Conservation (phyloP, 2,888 invertebrate genomes). For the Autographa pulchrina region DNA sequence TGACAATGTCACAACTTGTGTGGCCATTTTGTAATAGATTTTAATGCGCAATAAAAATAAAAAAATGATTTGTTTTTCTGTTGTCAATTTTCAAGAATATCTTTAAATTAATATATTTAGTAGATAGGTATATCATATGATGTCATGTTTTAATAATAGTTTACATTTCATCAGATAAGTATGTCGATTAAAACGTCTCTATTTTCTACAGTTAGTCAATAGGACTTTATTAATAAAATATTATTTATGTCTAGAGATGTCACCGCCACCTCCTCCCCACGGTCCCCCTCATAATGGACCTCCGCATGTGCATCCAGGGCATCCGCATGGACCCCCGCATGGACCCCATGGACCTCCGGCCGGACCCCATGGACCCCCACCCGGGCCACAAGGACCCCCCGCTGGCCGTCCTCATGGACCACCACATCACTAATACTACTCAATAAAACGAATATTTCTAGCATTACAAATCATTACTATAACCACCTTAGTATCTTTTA, state of each 20-base stretch:
- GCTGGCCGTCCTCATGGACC: constrained; percentile 11
- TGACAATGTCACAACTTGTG: too few relatives aligned
- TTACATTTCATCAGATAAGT: too few relatives aligned
- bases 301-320: constrained; percentile 14
- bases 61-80: too few relatives aligned
- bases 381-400: constrained; percentile 15
- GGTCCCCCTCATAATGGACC: constrained; percentile 28
- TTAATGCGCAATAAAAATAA: too few relatives aligned
- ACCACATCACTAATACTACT: constrained; percentile 23
- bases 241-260: constrained; percentile 59
- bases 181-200: too few relatives aligned
- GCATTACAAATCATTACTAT: not conserved
- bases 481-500: constrained; percentile 28
- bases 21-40: too few relatives aligned
- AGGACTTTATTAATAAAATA: not conserved
- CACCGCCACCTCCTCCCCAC: constrained; percentile 58
- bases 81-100: too few relatives aligned
- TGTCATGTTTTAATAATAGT: too few relatives aligned
- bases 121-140: too few relatives aligned
- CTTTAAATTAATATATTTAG: too few relatives aligned
- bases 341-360: constrained; percentile 43
- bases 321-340: not conserved
- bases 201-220: too few relatives aligned
- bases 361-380: constrained; percentile 43
- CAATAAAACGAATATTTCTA: not conserved